Percentiles rank a stretch among this genome's conserved stretches.
Evolutionary conservation across 1,140 invertebrate genomes (phyloP).

Genomic region (Papilio xuthus): DNA sequence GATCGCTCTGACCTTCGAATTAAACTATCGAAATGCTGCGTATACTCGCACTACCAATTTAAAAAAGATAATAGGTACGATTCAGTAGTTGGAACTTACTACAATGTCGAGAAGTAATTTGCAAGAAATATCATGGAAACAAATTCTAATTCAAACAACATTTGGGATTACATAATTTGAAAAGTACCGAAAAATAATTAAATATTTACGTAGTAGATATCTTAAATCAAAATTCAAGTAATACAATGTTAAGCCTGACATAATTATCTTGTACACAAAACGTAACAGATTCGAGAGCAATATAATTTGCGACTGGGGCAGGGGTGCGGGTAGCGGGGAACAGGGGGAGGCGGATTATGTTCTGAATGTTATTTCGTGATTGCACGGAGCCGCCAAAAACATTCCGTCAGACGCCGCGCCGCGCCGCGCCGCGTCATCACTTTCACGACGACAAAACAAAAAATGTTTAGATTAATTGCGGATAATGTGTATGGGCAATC

Average conservation of each 20-base stretch:
- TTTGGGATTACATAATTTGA: too few species aligned
- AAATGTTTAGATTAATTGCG: background rate
- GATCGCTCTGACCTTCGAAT: background rate
- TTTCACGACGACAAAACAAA: background rate
- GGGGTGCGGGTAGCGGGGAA: too few species aligned
- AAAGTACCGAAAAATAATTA: too few species aligned
- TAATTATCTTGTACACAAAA: conserved; percentile 6
- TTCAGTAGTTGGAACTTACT: too few species aligned
- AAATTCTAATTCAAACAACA: too few species aligned
- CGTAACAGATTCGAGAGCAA: conserved; percentile 10
- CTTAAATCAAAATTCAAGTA: background rate
- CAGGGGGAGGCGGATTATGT: background rate
- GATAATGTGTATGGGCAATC: conserved; percentile 1
- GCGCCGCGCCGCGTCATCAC: too few species aligned
- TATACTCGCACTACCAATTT: background rate
- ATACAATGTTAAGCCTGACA: background rate
- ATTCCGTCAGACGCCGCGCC: background rate
- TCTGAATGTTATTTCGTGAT: conserved; percentile 25
- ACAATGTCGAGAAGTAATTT: too few species aligned
- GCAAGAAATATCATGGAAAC: too few species aligned
- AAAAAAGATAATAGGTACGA: too few species aligned
- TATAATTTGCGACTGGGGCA: conserved; percentile 2
- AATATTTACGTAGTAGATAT: too few species aligned
- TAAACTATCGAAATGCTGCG: background rate
- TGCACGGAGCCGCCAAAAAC: background rate